A percentile compares a stretch with the other conserved stretches of the same genome.
Evolutionary conservation across 2,113 vertebrate species (phyloP).

Genomic region (Edolisoma coerulescens): DNA sequence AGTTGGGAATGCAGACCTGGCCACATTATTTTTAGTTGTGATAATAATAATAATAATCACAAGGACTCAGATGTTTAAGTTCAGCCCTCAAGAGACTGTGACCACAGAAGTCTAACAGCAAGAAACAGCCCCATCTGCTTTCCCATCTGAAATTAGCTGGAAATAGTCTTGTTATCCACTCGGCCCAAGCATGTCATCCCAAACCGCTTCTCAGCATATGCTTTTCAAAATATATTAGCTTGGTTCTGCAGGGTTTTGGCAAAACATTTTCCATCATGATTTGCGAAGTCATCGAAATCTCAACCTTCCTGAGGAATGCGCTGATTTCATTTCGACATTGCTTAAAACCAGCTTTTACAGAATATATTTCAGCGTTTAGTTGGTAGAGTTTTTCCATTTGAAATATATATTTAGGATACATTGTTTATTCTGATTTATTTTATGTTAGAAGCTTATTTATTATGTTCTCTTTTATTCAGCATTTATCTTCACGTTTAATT

Average conservation of each 20-base stretch:
- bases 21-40: neutral
- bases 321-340: neutral
- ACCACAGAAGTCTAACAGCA: conserved; percentile 37
- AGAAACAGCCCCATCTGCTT: conserved; percentile 54
- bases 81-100: conserved; percentile 25
- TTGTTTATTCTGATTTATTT: conserved; percentile 39
- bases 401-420: neutral
- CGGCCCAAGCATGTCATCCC: conserved; percentile 24
- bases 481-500: conserved; percentile 12
- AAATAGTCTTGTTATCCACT: conserved; percentile 39
- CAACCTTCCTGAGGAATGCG: neutral
- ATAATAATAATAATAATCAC: neutral
- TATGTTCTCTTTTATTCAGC: neutral
- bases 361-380: neutral
- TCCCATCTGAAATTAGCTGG: conserved; percentile 50
- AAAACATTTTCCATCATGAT: neutral
- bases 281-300: conserved; percentile 13
- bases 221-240: conserved; percentile 31
- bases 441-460: conserved; percentile 12
- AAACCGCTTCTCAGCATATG: conserved; percentile 5
- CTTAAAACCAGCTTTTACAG: neutral
- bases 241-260: neutral
- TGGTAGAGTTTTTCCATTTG: neutral
- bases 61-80: conserved; percentile 11
- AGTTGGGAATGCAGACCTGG: neutral